Evolutionary conservation across 2,888 invertebrate species (phyloP).

Genomic region (Apotomis betuletana): DNA sequence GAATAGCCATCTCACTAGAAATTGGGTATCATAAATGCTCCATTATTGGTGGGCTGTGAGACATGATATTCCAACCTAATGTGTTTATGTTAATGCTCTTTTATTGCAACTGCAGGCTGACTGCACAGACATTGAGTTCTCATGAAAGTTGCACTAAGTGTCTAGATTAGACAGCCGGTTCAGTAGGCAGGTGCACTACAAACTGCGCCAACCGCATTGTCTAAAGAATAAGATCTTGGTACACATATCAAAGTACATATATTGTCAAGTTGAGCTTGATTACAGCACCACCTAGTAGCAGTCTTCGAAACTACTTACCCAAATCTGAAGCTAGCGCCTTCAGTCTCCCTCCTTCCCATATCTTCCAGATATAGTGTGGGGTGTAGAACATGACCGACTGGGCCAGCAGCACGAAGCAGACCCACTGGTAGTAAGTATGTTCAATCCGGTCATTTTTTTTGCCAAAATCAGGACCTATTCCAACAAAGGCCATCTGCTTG

Average conservation of each 20-base stretch:
- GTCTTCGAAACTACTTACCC: conserved; percentile 60
- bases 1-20: too few relatives aligned
- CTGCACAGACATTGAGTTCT: too few relatives aligned
- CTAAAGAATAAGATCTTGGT: too few relatives aligned
- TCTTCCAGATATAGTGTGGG: conserved; percentile 88
- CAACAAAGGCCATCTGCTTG: conserved; percentile 76
- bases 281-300: conserved; percentile 21
- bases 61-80: too few relatives aligned
- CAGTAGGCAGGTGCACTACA: too few relatives aligned
- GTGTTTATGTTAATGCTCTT: too few relatives aligned
- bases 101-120: too few relatives aligned
- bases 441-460: conserved; percentile 79
- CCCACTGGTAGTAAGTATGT: conserved; percentile 89
- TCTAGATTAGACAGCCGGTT: too few relatives aligned
- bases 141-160: too few relatives aligned
- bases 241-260: not conserved
- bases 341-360: conserved; percentile 87
- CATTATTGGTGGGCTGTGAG: too few relatives aligned
- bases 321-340: conserved; percentile 84
- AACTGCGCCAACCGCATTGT: too few relatives aligned
- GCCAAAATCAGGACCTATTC: conserved; percentile 72
- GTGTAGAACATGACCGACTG: conserved; percentile 87
- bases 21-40: too few relatives aligned
- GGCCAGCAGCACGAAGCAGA: conserved; percentile 86
- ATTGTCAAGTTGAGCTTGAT: not conserved